These are phyloP conservation scores for Epsilonema sp. DNA, from an alignment of 2,888 invertebrate species.

Conservation along the genomic window DNA sequence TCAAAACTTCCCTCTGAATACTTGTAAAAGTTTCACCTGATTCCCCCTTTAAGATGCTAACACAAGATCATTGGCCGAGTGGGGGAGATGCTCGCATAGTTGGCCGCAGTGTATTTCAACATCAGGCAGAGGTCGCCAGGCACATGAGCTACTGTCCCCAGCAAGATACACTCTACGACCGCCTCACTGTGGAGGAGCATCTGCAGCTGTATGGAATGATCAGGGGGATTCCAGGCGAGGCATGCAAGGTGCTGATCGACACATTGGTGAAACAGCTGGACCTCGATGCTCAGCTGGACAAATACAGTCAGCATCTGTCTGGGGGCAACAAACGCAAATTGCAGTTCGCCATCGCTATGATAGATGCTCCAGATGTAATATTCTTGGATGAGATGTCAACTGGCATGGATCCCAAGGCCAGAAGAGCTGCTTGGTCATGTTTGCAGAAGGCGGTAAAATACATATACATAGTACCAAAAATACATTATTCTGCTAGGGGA, in stretches of 20 bases:
- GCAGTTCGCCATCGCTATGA: slow-evolving; percentile 55
- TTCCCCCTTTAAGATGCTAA: neutral
- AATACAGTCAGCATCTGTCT: slow-evolving; percentile 37
- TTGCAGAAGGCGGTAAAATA: neutral
- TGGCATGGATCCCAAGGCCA: slow-evolving; percentile 29
- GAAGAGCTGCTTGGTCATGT: slow-evolving; percentile 39
- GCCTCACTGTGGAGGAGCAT: neutral
- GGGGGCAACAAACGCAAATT: slow-evolving; percentile 69
- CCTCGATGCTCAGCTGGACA: neutral
- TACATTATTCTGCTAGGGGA: too few relatives aligned
- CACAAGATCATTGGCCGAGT: neutral
- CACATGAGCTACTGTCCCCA: slow-evolving; percentile 1
- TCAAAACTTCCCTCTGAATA: too few relatives aligned
- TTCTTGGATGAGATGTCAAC: slow-evolving; percentile 49
- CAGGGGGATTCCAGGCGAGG: neutral
- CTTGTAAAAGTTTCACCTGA: too few relatives aligned
- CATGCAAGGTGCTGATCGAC: neutral
- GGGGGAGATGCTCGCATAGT: neutral
- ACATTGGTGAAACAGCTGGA: neutral
- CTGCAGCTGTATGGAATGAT: neutral
- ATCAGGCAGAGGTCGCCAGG: neutral
- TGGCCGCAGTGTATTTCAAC: neutral
- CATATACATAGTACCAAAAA: too few relatives aligned
- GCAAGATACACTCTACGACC: neutral
- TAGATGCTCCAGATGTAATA: slow-evolving; percentile 59